phyloP scores from a whole-genome alignment of 1,140 invertebrate genomes.

The Hypsibius dujardini region DNA sequence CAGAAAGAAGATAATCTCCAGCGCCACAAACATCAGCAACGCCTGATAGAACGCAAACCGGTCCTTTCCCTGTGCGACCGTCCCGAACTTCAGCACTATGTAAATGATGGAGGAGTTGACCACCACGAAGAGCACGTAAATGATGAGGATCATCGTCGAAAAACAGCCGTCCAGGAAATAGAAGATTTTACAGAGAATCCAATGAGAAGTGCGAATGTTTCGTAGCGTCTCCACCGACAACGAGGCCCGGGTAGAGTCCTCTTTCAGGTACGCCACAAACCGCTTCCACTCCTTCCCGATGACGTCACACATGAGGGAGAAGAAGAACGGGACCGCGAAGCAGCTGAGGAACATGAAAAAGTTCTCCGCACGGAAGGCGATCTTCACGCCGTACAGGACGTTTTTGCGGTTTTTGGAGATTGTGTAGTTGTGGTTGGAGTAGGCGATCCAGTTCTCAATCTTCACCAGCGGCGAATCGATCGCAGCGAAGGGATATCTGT shows the following conservation, averaged over 20 bases:
- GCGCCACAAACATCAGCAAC: constrained; percentile 5
- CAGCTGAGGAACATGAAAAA: background rate
- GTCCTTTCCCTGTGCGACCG: background rate
- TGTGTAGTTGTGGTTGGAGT: background rate
- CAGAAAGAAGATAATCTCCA: constrained; percentile 10
- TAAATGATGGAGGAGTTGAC: constrained; percentile 1
- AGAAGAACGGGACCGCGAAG: constrained; percentile 5
- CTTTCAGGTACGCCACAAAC: background rate
- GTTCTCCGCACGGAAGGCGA: background rate
- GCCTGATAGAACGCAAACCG: background rate
- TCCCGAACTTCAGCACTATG: constrained; percentile 1
- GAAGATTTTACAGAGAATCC: background rate
- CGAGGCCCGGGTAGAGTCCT: too few species aligned
- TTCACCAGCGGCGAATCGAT: constrained; percentile 1
- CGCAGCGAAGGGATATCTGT: background rate
- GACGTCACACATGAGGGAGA: constrained; percentile 1
- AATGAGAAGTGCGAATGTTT: background rate
- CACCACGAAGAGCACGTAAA: background rate
- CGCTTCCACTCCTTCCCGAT: background rate
- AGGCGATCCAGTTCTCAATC: constrained; percentile 5
- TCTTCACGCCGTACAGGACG: background rate
- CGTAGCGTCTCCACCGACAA: background rate
- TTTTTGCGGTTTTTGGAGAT: background rate
- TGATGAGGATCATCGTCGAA: background rate
- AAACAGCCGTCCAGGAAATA: background rate